Evolutionary conservation across 2,113 vertebrate species (phyloP).

Genomic region (Gymnarchus niloticus): DNA sequence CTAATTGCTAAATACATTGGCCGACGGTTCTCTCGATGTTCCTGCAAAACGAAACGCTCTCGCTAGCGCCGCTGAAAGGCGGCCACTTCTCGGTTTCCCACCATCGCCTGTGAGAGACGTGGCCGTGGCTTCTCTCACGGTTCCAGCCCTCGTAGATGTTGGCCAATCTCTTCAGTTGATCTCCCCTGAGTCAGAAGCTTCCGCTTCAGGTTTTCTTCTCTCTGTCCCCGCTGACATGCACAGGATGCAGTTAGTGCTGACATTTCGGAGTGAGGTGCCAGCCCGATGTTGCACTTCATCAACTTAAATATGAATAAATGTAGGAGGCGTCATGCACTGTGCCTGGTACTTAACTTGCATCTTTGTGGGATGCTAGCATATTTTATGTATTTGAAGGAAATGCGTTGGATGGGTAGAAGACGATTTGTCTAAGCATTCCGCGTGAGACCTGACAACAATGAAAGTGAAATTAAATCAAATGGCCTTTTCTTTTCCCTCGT

Average conservation of each 20-base stretch:
- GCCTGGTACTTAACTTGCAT: background rate
- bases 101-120: background rate
- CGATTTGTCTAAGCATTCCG: background rate
- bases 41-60: too few species aligned
- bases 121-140: background rate
- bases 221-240: background rate
- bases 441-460: background rate
- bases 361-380: background rate
- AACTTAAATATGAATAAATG: background rate
- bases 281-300: background rate
- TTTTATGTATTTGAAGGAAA: background rate
- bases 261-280: background rate
- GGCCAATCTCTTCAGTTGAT: slow-evolving; percentile 15
- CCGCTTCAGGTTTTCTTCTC: background rate
- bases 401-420: background rate
- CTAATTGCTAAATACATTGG: too few species aligned
- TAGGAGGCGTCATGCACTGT: background rate
- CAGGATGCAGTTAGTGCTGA: background rate
- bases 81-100: too few species aligned
- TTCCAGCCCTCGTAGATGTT: background rate
- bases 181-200: slow-evolving; percentile 10
- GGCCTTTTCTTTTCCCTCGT: too few species aligned
- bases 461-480: background rate
- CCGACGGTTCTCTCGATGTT: too few species aligned
- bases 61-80: too few species aligned